Percentiles rank a stretch among this genome's conserved stretches.
Evolutionary conservation across 2,113 vertebrate species (phyloP).

Genomic region (Felis catus): F.catus_Fca126_mat1.0 CM031416.1:131013001-131013500

Average conservation of each 20-base stretch:
- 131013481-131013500: background rate
- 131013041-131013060: background rate
- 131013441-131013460: background rate
- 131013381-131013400: background rate
- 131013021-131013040: background rate
- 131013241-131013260: background rate
- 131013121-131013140: background rate
- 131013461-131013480: background rate
- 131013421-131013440: background rate
- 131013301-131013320: background rate
- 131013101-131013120: background rate
- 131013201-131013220: background rate
- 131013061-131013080: background rate
- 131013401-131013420: background rate
- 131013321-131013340: background rate
- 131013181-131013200: background rate
- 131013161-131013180: background rate
- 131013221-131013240: background rate
- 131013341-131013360: background rate
- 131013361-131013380: background rate
- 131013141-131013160: background rate
- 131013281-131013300: background rate
- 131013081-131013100: background rate
- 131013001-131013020: background rate
- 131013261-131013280: background rate